A percentile compares a stretch with the other conserved stretches of the same genome.
Evolutionary conservation across 2,888 invertebrate species (phyloP).

Genomic region (Drosophila demipolita): DNA sequence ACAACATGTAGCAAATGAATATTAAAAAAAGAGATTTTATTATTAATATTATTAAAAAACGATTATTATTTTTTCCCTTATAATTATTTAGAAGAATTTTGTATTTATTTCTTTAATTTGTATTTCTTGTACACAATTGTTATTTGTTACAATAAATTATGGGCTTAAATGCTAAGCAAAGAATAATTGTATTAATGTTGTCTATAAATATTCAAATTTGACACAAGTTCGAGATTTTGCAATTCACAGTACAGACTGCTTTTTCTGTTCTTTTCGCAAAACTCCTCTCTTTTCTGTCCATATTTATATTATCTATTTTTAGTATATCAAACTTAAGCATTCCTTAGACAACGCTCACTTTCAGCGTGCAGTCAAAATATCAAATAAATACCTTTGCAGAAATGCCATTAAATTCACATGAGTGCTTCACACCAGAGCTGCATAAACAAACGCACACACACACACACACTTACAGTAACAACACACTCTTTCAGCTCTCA

Average conservation of each 20-base stretch:
- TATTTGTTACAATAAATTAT: too few relatives aligned
- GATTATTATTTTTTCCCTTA: too few relatives aligned
- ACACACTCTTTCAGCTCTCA: constrained; percentile 26
- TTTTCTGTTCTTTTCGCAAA: not conserved
- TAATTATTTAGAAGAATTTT: not conserved
- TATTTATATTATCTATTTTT: not conserved
- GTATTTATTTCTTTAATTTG: not conserved
- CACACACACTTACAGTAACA: constrained; percentile 10
- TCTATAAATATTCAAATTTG: too few relatives aligned
- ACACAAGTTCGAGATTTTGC: too few relatives aligned
- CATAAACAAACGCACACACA: constrained; percentile 14
- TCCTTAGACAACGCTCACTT: constrained; percentile 50
- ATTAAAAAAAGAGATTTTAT: not conserved
- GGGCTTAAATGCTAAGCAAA: too few relatives aligned
- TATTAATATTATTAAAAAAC: too few relatives aligned
- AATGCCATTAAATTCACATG: constrained; percentile 69
- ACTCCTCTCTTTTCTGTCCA: not conserved
- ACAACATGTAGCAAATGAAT: not conserved
- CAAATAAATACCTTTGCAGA: constrained; percentile 42
- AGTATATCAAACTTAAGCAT: constrained; percentile 39
- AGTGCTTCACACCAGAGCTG: constrained; percentile 56
- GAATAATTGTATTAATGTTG: too few relatives aligned
- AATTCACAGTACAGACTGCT: too few relatives aligned
- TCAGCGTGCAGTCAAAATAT: constrained; percentile 45
- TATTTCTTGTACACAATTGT: too few relatives aligned